Percentiles rank a stretch among this genome's conserved stretches.
phyloP scores from a whole-genome alignment of 1,140 invertebrate genomes.

The Drosophila auraria region DNA sequence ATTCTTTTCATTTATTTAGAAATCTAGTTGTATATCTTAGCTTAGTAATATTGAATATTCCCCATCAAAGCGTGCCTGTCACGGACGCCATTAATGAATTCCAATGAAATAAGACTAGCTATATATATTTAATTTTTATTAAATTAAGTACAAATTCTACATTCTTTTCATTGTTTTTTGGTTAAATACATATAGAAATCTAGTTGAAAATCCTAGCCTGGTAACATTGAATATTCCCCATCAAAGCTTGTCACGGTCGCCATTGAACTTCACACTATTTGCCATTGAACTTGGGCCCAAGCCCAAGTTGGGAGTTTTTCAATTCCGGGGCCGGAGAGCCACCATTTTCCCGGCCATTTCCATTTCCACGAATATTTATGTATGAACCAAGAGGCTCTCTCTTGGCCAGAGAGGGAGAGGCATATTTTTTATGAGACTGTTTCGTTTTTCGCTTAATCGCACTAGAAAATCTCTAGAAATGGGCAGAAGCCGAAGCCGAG shows the following conservation, averaged over 20 bases:
- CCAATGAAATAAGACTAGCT: too few relatives aligned
- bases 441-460: conserved; percentile 81
- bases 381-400: conserved; percentile 21
- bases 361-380: conserved; percentile 30
- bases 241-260: not conserved
- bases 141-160: too few relatives aligned
- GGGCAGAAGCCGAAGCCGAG: conserved; percentile 8
- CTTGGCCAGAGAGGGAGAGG: conserved; percentile 16
- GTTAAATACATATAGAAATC: too few relatives aligned
- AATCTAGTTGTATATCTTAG: too few relatives aligned
- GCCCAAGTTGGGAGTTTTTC: conserved; percentile 21
- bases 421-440: conserved; percentile 77
- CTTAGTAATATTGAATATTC: too few relatives aligned
- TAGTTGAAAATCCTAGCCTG: too few relatives aligned
- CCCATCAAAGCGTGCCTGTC: too few relatives aligned
- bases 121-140: too few relatives aligned
- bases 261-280: conserved; percentile 24
- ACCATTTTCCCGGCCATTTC: conserved; percentile 53
- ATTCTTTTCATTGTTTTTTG: too few relatives aligned
- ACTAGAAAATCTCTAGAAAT: conserved; percentile 77
- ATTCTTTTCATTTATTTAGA: too few relatives aligned
- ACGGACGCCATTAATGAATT: too few relatives aligned
- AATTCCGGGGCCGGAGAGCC: conserved; percentile 55
- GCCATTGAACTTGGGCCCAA: conserved; percentile 54
- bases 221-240: too few relatives aligned